These are phyloP conservation scores for Intellagama lesueurii DNA, from an alignment of 2,797 vertebrate genomes.

Conservation along the genomic window DNA sequence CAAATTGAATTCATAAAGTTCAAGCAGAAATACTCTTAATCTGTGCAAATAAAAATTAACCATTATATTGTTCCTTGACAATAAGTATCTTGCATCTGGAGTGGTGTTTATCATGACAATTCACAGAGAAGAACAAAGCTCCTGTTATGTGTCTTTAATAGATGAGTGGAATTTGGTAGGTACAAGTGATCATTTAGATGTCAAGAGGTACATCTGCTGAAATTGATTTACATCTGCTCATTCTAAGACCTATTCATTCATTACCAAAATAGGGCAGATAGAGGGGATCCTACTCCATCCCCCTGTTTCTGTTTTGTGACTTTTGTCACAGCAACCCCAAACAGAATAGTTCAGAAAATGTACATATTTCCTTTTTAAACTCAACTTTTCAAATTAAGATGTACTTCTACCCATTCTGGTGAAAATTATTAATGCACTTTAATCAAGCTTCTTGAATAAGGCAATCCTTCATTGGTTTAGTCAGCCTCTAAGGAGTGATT, in stretches of 20 bases:
- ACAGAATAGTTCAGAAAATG: too few relatives aligned
- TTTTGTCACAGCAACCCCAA: too few relatives aligned
- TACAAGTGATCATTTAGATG: neutral
- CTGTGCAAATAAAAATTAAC: constrained; percentile 10
- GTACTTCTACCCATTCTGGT: too few relatives aligned
- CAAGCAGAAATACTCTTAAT: constrained; percentile 4
- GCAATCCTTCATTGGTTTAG: neutral
- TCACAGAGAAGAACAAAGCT: neutral
- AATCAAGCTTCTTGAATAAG: too few relatives aligned
- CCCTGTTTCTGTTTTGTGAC: too few relatives aligned
- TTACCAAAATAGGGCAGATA: too few relatives aligned
- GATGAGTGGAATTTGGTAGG: neutral
- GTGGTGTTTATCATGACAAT: neutral
- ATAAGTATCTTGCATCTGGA: neutral
- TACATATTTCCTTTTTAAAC: too few relatives aligned
- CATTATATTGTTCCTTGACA: neutral
- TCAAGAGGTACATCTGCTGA: neutral
- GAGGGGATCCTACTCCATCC: too few relatives aligned
- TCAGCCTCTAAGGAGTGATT: neutral
- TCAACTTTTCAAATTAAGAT: too few relatives aligned
- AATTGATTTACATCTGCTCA: neutral
- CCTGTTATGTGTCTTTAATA: neutral
- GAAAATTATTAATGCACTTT: too few relatives aligned
- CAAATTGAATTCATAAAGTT: constrained; percentile 53
- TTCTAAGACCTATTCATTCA: neutral